Conservation (phyloP, 2,113 vertebrate species). For the Balaeniceps rex region DNA sequence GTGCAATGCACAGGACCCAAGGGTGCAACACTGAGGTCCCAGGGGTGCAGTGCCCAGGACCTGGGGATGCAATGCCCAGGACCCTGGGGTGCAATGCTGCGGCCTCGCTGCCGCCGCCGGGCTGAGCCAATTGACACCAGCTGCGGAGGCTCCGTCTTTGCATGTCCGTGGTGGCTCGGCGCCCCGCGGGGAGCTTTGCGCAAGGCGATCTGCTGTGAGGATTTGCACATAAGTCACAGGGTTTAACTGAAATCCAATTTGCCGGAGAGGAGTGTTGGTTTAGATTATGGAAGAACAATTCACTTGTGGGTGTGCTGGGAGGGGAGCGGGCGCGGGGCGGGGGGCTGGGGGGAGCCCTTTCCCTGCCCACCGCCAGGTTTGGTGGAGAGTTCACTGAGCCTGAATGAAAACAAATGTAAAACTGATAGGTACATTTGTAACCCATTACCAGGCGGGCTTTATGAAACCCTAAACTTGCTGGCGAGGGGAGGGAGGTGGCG, state of each 20-base stretch:
- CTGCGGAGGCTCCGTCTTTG: background rate
- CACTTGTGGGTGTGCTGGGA: background rate
- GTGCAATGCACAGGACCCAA: accelerated
- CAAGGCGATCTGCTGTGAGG: constrained; percentile 43
- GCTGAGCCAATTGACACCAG: background rate
- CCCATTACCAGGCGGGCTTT: constrained; percentile 50
- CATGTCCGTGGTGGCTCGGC: background rate
- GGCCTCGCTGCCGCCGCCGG: accelerated
- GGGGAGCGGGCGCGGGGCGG: background rate
- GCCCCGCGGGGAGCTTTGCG: constrained; percentile 31
- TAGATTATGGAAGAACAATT: constrained; percentile 64
- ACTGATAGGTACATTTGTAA: constrained; percentile 68
- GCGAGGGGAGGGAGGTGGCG: background rate
- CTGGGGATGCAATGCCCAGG: too few species aligned
- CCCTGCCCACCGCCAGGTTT: background rate
- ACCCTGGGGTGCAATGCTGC: accelerated
- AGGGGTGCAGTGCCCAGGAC: background rate
- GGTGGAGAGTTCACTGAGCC: constrained; percentile 2
- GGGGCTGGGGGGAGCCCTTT: background rate
- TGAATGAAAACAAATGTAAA: constrained; percentile 67
- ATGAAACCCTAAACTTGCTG: constrained; percentile 59
- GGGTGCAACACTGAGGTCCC: accelerated
- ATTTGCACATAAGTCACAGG: constrained; percentile 57
- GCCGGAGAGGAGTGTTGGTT: constrained; percentile 55
- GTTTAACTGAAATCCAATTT: constrained; percentile 25